A percentile compares a stretch with the other conserved stretches of the same genome.
phyloP scores from a whole-genome alignment of 2,113 vertebrate species.

The Cephalopterus ornatus region DNA sequence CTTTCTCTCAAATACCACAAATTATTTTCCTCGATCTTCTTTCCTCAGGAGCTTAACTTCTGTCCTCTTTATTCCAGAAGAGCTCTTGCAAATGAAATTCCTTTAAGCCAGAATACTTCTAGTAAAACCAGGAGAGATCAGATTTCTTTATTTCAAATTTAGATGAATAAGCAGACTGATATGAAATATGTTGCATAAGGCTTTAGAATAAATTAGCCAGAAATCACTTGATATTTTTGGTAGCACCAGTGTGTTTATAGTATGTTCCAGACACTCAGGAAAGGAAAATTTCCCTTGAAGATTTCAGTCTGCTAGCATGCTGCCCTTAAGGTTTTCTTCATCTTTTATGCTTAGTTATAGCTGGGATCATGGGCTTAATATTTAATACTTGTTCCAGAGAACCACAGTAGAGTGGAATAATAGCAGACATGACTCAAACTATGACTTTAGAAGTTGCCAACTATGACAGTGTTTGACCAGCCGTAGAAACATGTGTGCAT shows the following conservation, averaged over 20 bases:
- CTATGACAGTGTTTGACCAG: constrained; percentile 22
- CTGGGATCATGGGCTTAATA: constrained; percentile 33
- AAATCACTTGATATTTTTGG: constrained; percentile 50
- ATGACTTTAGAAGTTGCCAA: constrained; percentile 35
- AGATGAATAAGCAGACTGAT: constrained; percentile 44
- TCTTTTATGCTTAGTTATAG: constrained; percentile 37
- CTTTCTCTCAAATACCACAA: not conserved
- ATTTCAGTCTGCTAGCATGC: not conserved
- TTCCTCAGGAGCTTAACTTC: constrained; percentile 11
- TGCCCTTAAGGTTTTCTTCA: constrained; percentile 43
- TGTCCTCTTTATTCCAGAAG: not conserved
- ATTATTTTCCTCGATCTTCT: constrained; percentile 26
- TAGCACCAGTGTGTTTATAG: constrained; percentile 36
- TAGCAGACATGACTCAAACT: constrained; percentile 56
- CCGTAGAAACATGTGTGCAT: constrained; percentile 11
- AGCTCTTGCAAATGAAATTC: not conserved
- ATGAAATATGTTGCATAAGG: constrained; percentile 38
- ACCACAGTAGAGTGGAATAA: constrained; percentile 1
- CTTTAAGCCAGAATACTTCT: constrained; percentile 21
- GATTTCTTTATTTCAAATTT: constrained; percentile 26
- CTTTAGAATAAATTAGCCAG: constrained; percentile 45
- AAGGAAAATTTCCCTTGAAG: constrained; percentile 31
- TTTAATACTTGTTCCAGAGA: constrained; percentile 51
- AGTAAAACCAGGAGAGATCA: constrained; percentile 30
- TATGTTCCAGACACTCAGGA: constrained; percentile 19